These are phyloP conservation scores for Drosophila auraria DNA, from an alignment of 1,140 invertebrate genomes.

Conservation along the genomic window DNA sequence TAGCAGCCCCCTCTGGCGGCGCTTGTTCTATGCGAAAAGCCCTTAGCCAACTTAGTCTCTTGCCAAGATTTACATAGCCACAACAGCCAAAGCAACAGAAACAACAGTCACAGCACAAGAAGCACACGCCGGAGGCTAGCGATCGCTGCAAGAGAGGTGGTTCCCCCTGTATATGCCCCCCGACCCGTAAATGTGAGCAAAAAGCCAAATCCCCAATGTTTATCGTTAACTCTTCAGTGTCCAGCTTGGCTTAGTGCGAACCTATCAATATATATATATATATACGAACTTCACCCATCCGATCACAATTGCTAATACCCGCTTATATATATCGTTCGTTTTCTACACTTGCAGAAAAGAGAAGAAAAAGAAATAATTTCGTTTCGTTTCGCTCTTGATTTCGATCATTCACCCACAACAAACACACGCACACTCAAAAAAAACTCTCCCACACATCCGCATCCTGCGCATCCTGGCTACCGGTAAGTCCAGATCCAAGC, in stretches of 20 bases:
- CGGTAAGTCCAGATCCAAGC: slow-evolving; percentile 65
- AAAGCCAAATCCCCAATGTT: slow-evolving; percentile 58
- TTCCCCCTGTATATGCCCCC: slow-evolving; percentile 39
- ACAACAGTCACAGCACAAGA: slow-evolving; percentile 32
- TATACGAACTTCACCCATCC: slow-evolving; percentile 20
- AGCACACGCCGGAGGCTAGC: slow-evolving; percentile 61
- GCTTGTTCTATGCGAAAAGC: slow-evolving; percentile 64
- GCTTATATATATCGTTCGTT: slow-evolving; percentile 43
- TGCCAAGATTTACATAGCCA: slow-evolving; percentile 35
- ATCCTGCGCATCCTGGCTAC: slow-evolving; percentile 48
- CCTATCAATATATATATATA: not conserved
- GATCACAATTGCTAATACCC: slow-evolving; percentile 41
- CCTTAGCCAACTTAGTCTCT: slow-evolving; percentile 44
- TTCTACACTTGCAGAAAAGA: slow-evolving; percentile 81
- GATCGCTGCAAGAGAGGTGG: slow-evolving; percentile 32
- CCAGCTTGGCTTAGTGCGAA: slow-evolving; percentile 65
- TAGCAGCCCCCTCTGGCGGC: slow-evolving; percentile 69
- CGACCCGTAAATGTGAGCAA: slow-evolving; percentile 69
- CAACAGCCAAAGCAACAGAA: slow-evolving; percentile 25
- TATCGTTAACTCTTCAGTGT: slow-evolving; percentile 58
- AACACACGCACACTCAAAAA: slow-evolving; percentile 41
- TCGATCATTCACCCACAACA: slow-evolving; percentile 54
- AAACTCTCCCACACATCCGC: slow-evolving; percentile 28
- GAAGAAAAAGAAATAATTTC: slow-evolving; percentile 81
- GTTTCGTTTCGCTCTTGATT: slow-evolving; percentile 76